Conservation (phyloP, 2,888 invertebrate genomes). For the Parasteatoda lunata region DNA sequence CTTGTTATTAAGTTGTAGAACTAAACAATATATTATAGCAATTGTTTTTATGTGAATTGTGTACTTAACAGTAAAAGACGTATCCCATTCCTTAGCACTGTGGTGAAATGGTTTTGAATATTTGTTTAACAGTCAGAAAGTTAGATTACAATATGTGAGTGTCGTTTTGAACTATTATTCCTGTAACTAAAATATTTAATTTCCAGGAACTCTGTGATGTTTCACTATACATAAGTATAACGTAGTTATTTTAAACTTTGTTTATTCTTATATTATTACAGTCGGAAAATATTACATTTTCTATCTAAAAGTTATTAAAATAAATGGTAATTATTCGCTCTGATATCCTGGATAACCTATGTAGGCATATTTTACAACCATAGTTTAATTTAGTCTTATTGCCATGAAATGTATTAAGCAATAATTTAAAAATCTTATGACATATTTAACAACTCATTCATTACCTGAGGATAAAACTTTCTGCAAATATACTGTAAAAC, state of each 20-base stretch:
- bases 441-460: too few species aligned
- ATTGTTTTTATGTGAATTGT: slow-evolving; percentile 62
- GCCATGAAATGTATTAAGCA: too few species aligned
- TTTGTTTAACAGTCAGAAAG: not conserved
- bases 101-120: slow-evolving; percentile 2
- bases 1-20: slow-evolving; percentile 53
- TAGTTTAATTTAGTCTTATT: too few species aligned
- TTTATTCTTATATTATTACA: not conserved
- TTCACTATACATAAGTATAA: not conserved
- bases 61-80: slow-evolving; percentile 31
- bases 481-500: too few species aligned
- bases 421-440: too few species aligned
- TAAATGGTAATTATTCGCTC: too few species aligned
- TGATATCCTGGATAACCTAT: too few species aligned
- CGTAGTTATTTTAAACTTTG: not conserved
- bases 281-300: not conserved
- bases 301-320: too few species aligned
- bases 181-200: not conserved
- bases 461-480: too few species aligned
- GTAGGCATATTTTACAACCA: too few species aligned
- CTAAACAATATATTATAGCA: slow-evolving; percentile 46
- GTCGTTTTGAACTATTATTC: not conserved
- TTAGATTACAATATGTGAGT: slow-evolving; percentile 3
- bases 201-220: not conserved
- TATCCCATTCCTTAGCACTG: slow-evolving; percentile 18